These are phyloP conservation scores for Liposcelis brunnea DNA, from an alignment of 2,888 invertebrate genomes.

Conservation along the genomic window DNA sequence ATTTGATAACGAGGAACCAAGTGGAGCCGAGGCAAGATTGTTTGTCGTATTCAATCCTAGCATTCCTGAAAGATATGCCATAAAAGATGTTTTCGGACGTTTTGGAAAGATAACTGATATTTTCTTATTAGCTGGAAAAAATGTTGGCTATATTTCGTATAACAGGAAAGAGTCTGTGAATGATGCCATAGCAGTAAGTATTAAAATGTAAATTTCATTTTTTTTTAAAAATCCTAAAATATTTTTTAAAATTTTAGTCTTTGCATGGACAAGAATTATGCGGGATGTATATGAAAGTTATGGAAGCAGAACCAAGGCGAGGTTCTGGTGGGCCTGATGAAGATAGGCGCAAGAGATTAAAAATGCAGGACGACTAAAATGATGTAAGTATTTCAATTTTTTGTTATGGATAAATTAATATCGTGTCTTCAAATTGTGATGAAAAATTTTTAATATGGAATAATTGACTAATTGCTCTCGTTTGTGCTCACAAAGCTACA, in stretches of 20 bases:
- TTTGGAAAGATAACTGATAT: slow-evolving; percentile 84
- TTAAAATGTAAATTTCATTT: slow-evolving; percentile 4
- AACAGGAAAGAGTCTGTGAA: slow-evolving; percentile 56
- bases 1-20: slow-evolving; percentile 22
- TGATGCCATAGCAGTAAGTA: slow-evolving; percentile 46
- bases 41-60: slow-evolving; percentile 37
- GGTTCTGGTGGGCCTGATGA: not conserved
- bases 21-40: slow-evolving; percentile 21
- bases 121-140: slow-evolving; percentile 73
- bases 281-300: slow-evolving; percentile 70
- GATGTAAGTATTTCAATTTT: no score
- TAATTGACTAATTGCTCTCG: no score
- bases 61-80: slow-evolving; percentile 56
- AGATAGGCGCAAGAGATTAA: slow-evolving; percentile 2
- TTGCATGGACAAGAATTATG: slow-evolving; percentile 78
- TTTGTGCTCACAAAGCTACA: no score
- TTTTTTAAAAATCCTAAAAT: not conserved
- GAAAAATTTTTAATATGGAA: no score
- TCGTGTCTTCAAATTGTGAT: no score
- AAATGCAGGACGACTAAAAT: not conserved
- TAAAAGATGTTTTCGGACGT: slow-evolving; percentile 77
- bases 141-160: slow-evolving; percentile 84
- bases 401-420: no score
- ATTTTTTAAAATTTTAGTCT: slow-evolving; percentile 21
- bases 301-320: slow-evolving; percentile 51